phyloP scores from a whole-genome alignment of 2,888 invertebrate species.

The Hipparchia semele region DNA sequence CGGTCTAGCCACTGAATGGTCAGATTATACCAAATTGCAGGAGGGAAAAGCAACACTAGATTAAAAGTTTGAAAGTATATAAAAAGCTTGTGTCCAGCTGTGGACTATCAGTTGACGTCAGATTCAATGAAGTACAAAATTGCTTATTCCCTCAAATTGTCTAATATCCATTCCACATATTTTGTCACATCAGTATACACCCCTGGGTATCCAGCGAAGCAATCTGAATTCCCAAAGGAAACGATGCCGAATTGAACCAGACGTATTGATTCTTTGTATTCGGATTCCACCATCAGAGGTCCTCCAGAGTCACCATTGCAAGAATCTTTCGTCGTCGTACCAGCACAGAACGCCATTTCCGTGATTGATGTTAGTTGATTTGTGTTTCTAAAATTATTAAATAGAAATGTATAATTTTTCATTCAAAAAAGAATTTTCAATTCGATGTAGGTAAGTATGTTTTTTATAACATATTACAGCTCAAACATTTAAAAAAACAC shows the following conservation, averaged over 20 bases:
- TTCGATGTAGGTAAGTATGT: too few relatives aligned
- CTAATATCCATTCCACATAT: conserved; percentile 66
- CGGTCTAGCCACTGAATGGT: too few relatives aligned
- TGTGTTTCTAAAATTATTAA: background rate
- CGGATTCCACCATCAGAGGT: conserved; percentile 72
- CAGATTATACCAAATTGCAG: too few relatives aligned
- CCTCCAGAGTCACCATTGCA: conserved; percentile 87
- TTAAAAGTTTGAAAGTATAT: too few relatives aligned
- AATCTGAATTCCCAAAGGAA: conserved; percentile 45
- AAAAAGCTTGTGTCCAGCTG: too few relatives aligned
- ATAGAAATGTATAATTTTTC: background rate
- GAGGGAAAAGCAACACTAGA: too few relatives aligned
- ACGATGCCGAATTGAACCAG: conserved; percentile 53
- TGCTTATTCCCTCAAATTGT: conserved; percentile 44
- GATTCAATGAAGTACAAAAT: background rate
- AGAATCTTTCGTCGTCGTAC: conserved; percentile 78
- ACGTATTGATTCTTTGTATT: conserved; percentile 29
- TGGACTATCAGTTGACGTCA: background rate
- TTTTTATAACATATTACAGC: too few relatives aligned
- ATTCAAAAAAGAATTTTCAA: too few relatives aligned
- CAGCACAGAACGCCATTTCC: conserved; percentile 52
- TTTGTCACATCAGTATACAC: conserved; percentile 68
- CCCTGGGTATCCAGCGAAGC: conserved; percentile 62
- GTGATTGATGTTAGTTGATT: background rate
- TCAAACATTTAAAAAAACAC: too few relatives aligned